phyloP scores from a whole-genome alignment of 2,797 vertebrate species.

The Myotis pilosus region DNA sequence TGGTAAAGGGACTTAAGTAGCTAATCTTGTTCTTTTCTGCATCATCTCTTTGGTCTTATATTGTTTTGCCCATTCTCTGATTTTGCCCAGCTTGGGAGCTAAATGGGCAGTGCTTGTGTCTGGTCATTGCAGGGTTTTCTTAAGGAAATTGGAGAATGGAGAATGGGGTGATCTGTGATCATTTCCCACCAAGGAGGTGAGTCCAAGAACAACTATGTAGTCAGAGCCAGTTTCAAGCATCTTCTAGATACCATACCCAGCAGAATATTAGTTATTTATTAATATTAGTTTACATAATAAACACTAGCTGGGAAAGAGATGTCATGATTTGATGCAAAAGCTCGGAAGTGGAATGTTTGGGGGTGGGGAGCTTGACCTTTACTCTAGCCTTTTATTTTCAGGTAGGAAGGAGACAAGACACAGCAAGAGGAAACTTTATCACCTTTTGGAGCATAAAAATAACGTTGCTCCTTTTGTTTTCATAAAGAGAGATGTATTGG shows the following conservation, averaged over 20 bases:
- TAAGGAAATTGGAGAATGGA: neutral
- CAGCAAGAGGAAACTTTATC: neutral
- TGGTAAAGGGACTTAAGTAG: neutral
- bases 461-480: neutral
- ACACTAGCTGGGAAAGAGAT: neutral
- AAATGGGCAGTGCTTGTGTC: neutral
- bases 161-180: neutral
- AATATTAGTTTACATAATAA: neutral
- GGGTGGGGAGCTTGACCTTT: neutral
- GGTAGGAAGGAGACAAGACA: neutral
- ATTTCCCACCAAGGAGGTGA: neutral
- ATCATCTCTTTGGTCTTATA: neutral
- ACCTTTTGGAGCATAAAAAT: neutral
- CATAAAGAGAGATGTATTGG: neutral
- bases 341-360: neutral
- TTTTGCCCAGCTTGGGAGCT: neutral
- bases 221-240: neutral
- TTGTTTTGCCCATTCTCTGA: neutral
- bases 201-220: neutral
- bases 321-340: neutral
- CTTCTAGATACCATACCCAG: neutral
- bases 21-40: neutral
- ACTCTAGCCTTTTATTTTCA: neutral
- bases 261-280: neutral
- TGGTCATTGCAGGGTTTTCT: neutral